These are phyloP conservation scores for Carposina sasakii DNA, from an alignment of 1,140 invertebrate species.

Conservation along the genomic window DNA sequence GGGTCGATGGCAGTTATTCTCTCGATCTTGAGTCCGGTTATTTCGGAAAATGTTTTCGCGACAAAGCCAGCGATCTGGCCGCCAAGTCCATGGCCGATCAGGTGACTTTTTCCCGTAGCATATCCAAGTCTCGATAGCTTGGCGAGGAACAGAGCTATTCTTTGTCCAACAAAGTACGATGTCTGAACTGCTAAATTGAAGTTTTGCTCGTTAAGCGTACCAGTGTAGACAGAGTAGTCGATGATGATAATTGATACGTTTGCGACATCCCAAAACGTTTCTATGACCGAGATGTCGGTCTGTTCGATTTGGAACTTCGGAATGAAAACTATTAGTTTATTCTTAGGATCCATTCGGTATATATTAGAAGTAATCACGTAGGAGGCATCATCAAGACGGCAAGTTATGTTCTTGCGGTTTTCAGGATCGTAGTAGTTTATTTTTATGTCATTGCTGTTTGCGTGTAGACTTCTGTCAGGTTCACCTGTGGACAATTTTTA, in stretches of 20 bases:
- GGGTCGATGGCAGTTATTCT: conserved; percentile 76
- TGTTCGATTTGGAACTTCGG: conserved; percentile 58
- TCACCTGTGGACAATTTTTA: conserved; percentile 64
- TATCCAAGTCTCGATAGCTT: conserved; percentile 27
- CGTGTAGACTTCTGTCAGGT: conserved; percentile 39
- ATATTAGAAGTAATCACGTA: conserved; percentile 30
- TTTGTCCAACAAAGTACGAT: conserved; percentile 43
- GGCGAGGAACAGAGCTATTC: conserved; percentile 43
- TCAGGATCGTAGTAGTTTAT: conserved; percentile 58
- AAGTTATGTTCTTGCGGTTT: conserved; percentile 51
- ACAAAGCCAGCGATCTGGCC: conserved; percentile 65
- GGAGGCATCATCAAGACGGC: conserved; percentile 38
- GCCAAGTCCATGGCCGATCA: conserved; percentile 69
- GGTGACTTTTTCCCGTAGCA: conserved; percentile 54
- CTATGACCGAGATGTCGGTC: conserved; percentile 40
- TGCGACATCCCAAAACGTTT: conserved; percentile 46
- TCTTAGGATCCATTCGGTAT: conserved; percentile 46
- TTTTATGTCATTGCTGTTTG: conserved; percentile 41
- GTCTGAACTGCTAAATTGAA: conserved; percentile 51
- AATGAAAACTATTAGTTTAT: conserved; percentile 50
- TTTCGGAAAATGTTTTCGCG: conserved; percentile 40
- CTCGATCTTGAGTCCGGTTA: conserved; percentile 44
- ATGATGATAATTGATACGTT: conserved; percentile 55
- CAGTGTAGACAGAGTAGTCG: conserved; percentile 56
- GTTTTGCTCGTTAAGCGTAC: conserved; percentile 38